Percentiles rank a stretch among this genome's conserved stretches.
Evolutionary conservation across 2,888 invertebrate species (phyloP).

Genomic region (Antitype chi): DNA sequence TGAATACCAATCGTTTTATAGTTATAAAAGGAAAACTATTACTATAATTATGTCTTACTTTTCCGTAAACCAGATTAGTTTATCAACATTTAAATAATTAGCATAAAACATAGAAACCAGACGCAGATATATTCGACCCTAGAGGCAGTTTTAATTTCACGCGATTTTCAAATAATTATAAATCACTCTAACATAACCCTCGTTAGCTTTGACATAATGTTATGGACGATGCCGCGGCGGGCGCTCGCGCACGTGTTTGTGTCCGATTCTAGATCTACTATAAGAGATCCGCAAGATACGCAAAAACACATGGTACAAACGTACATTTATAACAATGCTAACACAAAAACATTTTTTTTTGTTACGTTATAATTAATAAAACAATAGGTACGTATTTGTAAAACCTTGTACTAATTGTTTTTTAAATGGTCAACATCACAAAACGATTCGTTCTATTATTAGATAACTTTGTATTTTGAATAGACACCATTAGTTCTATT

Average conservation of each 20-base stretch:
- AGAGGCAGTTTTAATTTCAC: constrained; percentile 19
- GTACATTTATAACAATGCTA: background rate
- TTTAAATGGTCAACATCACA: background rate
- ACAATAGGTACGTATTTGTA: background rate
- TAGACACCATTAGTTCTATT: background rate
- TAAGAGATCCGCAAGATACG: constrained; percentile 7
- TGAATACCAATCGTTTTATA: background rate
- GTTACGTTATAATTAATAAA: background rate
- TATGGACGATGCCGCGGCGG: background rate
- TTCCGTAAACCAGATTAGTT: background rate
- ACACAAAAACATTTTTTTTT: background rate
- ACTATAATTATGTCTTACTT: background rate
- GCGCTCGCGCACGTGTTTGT: constrained; percentile 24
- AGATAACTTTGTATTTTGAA: background rate
- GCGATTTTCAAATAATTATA: constrained; percentile 51
- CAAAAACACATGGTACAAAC: background rate
- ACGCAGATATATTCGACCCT: background rate
- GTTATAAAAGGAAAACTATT: background rate
- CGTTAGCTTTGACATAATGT: constrained; percentile 42
- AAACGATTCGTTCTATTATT: background rate
- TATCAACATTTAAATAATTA: background rate
- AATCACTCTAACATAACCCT: constrained; percentile 45
- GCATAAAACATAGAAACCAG: background rate
- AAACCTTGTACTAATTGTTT: background rate
- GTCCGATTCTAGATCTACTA: constrained; percentile 25